Evolutionary conservation across 1,140 invertebrate species (phyloP).

Genomic region (Papilio helenus): DNA sequence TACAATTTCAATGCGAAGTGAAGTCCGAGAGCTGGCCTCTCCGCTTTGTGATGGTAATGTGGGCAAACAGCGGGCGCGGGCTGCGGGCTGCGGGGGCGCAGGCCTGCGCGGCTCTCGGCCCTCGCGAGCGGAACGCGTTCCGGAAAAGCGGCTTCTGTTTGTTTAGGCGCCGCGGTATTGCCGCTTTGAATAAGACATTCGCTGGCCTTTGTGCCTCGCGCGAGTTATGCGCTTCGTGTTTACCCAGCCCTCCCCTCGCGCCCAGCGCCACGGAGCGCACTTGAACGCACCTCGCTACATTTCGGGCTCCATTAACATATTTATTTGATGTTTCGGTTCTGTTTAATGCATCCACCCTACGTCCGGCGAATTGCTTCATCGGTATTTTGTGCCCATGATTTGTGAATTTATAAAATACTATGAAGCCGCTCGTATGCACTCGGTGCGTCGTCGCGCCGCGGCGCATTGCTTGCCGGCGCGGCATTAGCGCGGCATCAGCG

Average conservation of each 20-base stretch:
- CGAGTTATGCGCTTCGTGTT: conserved; percentile 6
- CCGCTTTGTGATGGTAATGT: conserved; percentile 74
- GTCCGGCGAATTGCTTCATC: not conserved
- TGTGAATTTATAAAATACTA: not conserved
- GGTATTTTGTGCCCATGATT: not conserved
- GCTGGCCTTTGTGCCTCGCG: conserved; percentile 51
- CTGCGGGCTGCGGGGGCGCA: too few species aligned
- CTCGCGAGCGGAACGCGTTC: conserved; percentile 64
- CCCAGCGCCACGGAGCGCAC: not conserved
- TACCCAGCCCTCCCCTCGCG: not conserved
- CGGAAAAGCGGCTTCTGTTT: conserved; percentile 63
- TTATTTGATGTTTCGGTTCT: conserved; percentile 16
- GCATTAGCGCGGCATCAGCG: too few species aligned
- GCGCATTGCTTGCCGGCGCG: too few species aligned
- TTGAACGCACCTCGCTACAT: not conserved
- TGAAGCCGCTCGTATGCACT: not conserved
- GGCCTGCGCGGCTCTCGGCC: conserved; percentile 51
- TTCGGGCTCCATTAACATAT: conserved; percentile 8
- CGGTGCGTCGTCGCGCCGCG: not conserved
- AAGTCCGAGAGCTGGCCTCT: conserved; percentile 13
- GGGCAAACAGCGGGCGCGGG: conserved; percentile 56
- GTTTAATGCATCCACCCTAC: conserved; percentile 4
- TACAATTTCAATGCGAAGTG: conserved; percentile 35
- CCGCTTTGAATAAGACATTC: conserved; percentile 73
- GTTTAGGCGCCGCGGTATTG: conserved; percentile 70